These are phyloP conservation scores for Eristalis pertinax DNA, from an alignment of 2,888 invertebrate genomes.

Conservation along the genomic window DNA sequence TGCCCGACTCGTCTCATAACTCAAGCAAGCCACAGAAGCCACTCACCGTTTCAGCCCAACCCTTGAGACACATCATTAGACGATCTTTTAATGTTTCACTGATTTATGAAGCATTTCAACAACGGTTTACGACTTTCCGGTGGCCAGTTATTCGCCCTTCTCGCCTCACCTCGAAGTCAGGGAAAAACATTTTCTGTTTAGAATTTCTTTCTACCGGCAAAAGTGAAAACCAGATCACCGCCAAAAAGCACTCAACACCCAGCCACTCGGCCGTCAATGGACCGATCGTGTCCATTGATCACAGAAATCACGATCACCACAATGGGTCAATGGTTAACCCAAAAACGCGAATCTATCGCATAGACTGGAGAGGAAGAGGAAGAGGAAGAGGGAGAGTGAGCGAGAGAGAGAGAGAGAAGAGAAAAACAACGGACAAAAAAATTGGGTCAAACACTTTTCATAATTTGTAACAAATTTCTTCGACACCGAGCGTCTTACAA, in stretches of 20 bases:
- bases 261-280: background rate
- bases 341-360: background rate
- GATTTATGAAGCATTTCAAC: background rate
- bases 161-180: too few species aligned
- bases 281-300: background rate
- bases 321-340: constrained; percentile 1
- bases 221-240: constrained; percentile 27
- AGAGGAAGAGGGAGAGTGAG: background rate
- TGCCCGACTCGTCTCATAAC: background rate
- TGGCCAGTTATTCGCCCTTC: too few species aligned
- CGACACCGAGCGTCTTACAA: background rate
- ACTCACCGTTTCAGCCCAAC: background rate
- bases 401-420: too few species aligned
- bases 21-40: background rate
- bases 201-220: constrained; percentile 8
- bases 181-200: too few species aligned
- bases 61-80: background rate
- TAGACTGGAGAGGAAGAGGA: too few species aligned
- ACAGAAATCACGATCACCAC: constrained; percentile 19
- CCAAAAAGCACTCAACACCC: background rate
- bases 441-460: background rate
- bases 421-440: background rate
- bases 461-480: constrained; percentile 50
- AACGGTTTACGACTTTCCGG: background rate
- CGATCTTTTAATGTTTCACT: background rate